Conservation (phyloP, 2,797 vertebrate species). For the Notamacropus eugenii region DNA sequence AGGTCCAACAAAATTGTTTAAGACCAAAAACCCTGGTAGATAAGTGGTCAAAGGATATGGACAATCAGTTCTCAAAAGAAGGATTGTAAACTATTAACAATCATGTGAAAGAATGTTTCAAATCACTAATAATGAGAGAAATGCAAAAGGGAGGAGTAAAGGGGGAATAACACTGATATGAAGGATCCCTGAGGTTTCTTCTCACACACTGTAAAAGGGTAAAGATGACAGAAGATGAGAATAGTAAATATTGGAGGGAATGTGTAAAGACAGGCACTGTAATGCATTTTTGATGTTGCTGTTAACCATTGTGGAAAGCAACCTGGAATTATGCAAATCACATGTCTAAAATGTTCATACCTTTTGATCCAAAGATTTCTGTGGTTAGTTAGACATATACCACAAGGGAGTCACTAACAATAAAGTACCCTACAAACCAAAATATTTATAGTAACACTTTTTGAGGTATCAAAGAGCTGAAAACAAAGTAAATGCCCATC, state of each 20-base stretch:
- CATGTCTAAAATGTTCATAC: neutral
- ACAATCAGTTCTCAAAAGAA: neutral
- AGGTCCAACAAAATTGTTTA: neutral
- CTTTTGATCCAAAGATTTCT: neutral
- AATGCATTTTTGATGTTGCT: neutral
- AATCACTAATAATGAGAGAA: neutral
- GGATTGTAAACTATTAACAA: neutral
- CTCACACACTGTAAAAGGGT: neutral
- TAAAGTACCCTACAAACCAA: neutral
- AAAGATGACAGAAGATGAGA: neutral
- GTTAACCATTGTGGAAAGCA: neutral
- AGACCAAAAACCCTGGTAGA: neutral
- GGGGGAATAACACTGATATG: neutral
- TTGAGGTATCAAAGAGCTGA: neutral
- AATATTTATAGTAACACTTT: neutral
- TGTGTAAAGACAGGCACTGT: neutral
- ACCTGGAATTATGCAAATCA: neutral
- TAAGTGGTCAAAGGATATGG: neutral
- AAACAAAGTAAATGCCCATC: neutral
- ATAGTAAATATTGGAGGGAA: neutral
- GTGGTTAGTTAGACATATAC: neutral
- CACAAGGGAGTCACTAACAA: neutral
- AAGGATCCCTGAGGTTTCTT: neutral
- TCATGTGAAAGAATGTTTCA: neutral
- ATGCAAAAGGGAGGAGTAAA: neutral